Percentiles rank a stretch among this genome's conserved stretches.
phyloP scores from a whole-genome alignment of 2,888 invertebrate species.

The Cynaeus angustus region DNA sequence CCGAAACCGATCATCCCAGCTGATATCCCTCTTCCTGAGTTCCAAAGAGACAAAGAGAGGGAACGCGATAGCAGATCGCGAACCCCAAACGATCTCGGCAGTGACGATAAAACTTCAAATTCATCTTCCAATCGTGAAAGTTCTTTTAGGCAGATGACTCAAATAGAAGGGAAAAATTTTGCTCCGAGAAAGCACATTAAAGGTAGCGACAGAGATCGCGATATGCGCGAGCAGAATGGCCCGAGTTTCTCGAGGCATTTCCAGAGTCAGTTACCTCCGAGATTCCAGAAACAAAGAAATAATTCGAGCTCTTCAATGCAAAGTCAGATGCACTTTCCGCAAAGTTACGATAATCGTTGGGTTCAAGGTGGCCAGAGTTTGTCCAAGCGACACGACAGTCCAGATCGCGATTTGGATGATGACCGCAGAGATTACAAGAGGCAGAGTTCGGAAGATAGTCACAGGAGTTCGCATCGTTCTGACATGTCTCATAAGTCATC shows the following conservation, averaged over 20 bases:
- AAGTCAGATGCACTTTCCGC: slow-evolving; percentile 61
- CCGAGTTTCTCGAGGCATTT: slow-evolving; percentile 83
- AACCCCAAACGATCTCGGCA: slow-evolving; percentile 58
- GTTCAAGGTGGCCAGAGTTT: slow-evolving; percentile 47
- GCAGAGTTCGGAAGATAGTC: slow-evolving; percentile 65
- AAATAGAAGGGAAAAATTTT: slow-evolving; percentile 68
- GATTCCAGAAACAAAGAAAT: slow-evolving; percentile 85
- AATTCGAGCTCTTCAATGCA: slow-evolving; percentile 63
- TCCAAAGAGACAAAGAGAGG: slow-evolving; percentile 72
- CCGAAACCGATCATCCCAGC: slow-evolving; percentile 71
- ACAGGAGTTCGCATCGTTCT: slow-evolving; percentile 55
- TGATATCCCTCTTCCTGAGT: slow-evolving; percentile 73
- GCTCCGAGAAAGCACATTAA: slow-evolving; percentile 59
- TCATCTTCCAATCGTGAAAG: slow-evolving; percentile 56
- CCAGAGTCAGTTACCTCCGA: slow-evolving; percentile 88
- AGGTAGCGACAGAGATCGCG: slow-evolving; percentile 62
- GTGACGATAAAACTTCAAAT: slow-evolving; percentile 55
- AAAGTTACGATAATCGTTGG: slow-evolving; percentile 56
- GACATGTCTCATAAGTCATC: slow-evolving; percentile 54
- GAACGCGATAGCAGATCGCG: slow-evolving; percentile 58
- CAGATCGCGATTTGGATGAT: slow-evolving; percentile 60
- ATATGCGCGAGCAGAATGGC: slow-evolving; percentile 73
- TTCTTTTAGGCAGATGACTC: slow-evolving; percentile 68
- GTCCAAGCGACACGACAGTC: slow-evolving; percentile 57
- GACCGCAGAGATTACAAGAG: slow-evolving; percentile 66